A percentile compares a stretch with the other conserved stretches of the same genome.
These are phyloP conservation scores for Drosophila nigricruria DNA, from an alignment of 2,888 invertebrate species.

Conservation along the genomic window DNA sequence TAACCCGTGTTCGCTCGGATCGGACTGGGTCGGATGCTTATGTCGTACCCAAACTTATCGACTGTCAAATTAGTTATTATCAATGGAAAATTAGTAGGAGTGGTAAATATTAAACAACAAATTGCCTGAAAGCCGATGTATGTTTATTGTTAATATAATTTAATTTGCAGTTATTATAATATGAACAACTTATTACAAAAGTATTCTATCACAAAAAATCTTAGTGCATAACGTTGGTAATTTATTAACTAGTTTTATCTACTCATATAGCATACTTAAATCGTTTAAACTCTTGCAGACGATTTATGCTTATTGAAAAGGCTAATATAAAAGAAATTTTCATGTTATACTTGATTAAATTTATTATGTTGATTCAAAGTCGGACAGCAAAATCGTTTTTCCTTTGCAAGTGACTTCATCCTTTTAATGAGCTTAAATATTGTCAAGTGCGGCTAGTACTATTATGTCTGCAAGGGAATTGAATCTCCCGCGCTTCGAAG, in stretches of 20 bases:
- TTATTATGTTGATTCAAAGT: not conserved
- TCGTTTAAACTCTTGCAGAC: not conserved
- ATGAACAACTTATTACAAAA: slow-evolving; percentile 26
- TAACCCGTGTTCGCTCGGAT: too few relatives aligned
- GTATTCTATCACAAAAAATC: slow-evolving; percentile 35
- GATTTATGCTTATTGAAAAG: not conserved
- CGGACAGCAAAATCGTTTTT: not conserved
- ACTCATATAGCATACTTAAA: not conserved
- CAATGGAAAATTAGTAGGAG: not conserved
- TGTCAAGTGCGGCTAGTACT: not conserved
- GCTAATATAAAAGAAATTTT: not conserved
- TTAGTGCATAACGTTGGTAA: slow-evolving; percentile 3
- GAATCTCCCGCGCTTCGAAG: too few relatives aligned
- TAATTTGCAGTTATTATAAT: not conserved
- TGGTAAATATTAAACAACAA: not conserved
- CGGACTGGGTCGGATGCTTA: too few relatives aligned
- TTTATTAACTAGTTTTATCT: not conserved
- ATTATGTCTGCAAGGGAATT: not conserved
- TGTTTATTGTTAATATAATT: slow-evolving; percentile 1
- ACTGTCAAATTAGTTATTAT: not conserved
- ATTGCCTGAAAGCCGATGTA: not conserved
- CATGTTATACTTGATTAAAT: not conserved
- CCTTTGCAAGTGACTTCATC: not conserved
- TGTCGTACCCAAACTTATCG: too few relatives aligned
- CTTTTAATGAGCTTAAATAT: not conserved